Percentiles rank a stretch among this genome's conserved stretches.
Conservation (phyloP, 2,888 invertebrate species). For the Glaucopsyche alexis region DNA sequence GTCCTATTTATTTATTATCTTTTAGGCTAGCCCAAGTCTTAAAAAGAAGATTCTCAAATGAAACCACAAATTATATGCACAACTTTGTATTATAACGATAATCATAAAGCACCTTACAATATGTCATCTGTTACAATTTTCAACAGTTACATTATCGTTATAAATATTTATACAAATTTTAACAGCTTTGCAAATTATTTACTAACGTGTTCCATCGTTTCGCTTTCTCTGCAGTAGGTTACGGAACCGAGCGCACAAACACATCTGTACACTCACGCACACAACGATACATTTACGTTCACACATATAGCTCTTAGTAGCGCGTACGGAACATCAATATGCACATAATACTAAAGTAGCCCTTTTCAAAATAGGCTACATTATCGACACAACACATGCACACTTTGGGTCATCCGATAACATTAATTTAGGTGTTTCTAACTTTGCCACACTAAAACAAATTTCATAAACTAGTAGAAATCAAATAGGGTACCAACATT, state of each 20-base stretch:
- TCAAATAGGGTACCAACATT: not conserved
- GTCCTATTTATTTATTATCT: no score
- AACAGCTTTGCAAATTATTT: constrained; percentile 66
- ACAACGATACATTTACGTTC: not conserved
- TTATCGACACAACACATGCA: not conserved
- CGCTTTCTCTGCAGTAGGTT: constrained; percentile 10
- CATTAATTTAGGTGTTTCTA: not conserved
- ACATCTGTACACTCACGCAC: not conserved
- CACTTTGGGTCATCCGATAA: not conserved
- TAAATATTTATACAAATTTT: constrained; percentile 77
- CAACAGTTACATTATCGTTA: constrained; percentile 76
- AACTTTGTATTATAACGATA: constrained; percentile 80
- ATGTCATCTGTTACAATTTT: constrained; percentile 77
- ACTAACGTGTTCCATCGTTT: constrained; percentile 47
- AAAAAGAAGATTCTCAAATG: constrained; percentile 34
- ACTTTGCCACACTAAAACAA: not conserved
- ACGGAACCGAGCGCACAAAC: constrained; percentile 7
- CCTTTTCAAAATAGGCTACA: not conserved
- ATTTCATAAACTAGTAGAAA: not conserved
- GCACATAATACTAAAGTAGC: constrained; percentile 20
- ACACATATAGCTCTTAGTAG: not conserved
- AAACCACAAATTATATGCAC: constrained; percentile 62
- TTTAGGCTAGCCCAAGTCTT: no score
- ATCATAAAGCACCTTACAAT: constrained; percentile 79
- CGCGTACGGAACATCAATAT: not conserved